phyloP scores from a whole-genome alignment of 2,888 invertebrate species.

The Panopea generosa region DNA sequence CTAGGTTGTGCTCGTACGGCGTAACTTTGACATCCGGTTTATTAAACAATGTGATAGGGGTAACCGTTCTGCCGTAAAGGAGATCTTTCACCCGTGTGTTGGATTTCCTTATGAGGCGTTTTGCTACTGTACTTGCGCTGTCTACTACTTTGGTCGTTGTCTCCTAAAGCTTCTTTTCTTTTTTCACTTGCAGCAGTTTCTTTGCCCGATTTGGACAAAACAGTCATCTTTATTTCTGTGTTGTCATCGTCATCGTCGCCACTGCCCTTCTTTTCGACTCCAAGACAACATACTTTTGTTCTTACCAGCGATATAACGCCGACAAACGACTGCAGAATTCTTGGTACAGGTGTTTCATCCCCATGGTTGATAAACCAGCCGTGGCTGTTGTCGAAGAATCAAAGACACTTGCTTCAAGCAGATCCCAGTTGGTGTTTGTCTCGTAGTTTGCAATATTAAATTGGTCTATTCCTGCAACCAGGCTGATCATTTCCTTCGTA shows the following conservation, averaged over 20 bases:
- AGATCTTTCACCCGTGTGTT: not conserved
- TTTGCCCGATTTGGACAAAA: not conserved
- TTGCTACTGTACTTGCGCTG: not conserved
- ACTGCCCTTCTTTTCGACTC: not conserved
- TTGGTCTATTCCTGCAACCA: conserved; percentile 40
- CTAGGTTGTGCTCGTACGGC: not conserved
- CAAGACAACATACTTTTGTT: conserved; percentile 7
- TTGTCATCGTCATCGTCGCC: not conserved
- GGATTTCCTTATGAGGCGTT: not conserved
- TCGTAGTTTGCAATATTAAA: conserved; percentile 44
- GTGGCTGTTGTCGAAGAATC: conserved; percentile 49
- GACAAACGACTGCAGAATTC: conserved; percentile 28
- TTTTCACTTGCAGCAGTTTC: too few relatives aligned
- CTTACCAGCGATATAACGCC: conserved; percentile 6
- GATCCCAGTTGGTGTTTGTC: conserved; percentile 63
- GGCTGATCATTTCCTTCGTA: conserved; percentile 43
- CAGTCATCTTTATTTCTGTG: not conserved
- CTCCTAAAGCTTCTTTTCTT: not conserved
- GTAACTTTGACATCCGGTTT: conserved; percentile 13
- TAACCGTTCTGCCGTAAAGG: conserved; percentile 15
- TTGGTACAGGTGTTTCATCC: conserved; percentile 40
- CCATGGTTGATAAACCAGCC: conserved; percentile 47
- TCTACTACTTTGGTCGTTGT: not conserved
- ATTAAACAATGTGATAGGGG: conserved; percentile 20
- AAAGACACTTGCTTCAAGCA: conserved; percentile 29